A percentile compares a stretch with the other conserved stretches of the same genome.
Evolutionary conservation across 2,888 invertebrate genomes (phyloP).

Genomic region (Chironomus tentans): DNA sequence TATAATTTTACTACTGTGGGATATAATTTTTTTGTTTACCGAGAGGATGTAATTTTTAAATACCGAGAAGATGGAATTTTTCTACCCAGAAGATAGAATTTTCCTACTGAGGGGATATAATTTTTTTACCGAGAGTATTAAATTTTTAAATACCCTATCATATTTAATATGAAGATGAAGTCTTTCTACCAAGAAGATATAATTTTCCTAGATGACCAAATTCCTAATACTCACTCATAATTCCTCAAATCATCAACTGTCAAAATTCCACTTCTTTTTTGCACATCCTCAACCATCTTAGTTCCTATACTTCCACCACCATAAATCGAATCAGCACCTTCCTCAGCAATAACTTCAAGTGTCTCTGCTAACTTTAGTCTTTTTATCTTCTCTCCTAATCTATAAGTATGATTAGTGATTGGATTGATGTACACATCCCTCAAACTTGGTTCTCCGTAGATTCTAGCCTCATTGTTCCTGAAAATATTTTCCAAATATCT

Average conservation of each 20-base stretch:
- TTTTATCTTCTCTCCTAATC: constrained; percentile 55
- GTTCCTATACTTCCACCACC: constrained; percentile 56
- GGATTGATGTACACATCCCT: constrained; percentile 54
- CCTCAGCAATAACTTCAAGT: constrained; percentile 54
- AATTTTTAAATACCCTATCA: too few species aligned
- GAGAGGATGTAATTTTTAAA: too few species aligned
- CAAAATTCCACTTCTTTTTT: constrained; percentile 62
- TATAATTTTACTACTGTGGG: too few species aligned
- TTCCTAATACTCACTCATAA: constrained; percentile 50
- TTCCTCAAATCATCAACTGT: constrained; percentile 63
- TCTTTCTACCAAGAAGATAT: too few species aligned
- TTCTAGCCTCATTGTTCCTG: constrained; percentile 42
- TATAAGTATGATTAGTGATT: constrained; percentile 50
- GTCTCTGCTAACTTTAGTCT: constrained; percentile 60
- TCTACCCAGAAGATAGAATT: too few species aligned
- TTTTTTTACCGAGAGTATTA: too few species aligned
- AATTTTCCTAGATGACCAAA: too few species aligned
- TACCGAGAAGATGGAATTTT: too few species aligned
- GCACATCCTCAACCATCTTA: constrained; percentile 49
- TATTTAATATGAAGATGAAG: too few species aligned
- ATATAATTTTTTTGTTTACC: too few species aligned
- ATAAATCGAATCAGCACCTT: constrained; percentile 66
- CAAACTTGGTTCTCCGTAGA: constrained; percentile 49
- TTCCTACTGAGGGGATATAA: too few species aligned
- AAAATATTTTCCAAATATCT: constrained; percentile 55